Evolutionary conservation across 2,797 vertebrate genomes (phyloP), one percentile per base, ranked within the genome.

Genomic region (Pachyuromys duprasi): DNA sequence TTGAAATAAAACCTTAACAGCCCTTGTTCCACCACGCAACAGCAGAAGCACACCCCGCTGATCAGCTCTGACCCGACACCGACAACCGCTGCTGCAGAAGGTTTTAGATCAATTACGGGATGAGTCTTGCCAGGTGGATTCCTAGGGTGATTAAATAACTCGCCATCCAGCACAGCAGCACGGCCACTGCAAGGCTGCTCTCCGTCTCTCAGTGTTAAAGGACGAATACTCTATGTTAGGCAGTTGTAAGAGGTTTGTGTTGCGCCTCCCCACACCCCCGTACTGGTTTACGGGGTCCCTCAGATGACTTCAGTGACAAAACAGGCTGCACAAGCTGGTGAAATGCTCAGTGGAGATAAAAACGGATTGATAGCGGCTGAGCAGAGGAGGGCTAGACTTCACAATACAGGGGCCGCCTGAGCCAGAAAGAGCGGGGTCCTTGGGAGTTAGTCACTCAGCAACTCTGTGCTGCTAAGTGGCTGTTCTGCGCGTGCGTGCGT

Each of bases 1-100:
- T 97, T 97, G 97, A 97, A 97, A 97, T 97, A 96, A 96, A 97
- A 91, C 92, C 93, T 93, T 94, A 91, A 75, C 42, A 53, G 72
- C 76, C 49, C 79, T 82, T 69, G 90, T 92, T 95, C 26, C 55
- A 53, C 88, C 9, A 0, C 87, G 7, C 4, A 5, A 31, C 67
- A 8, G 55, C 83, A 89, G 74, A 76, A 69, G 79, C 76, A 49
- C 36, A 75, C 87, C 91, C 92, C 4, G 2, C 55, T 36, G 67
- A 86, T 91, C 62, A 74, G 75, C 94, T 89, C 63, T 22, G 33
- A 76, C 89, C 89, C 60, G 88, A 92, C 89, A 87, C 65, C 81
- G 76, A 89, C 67, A 89, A 96, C 87, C 69, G 49, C 11, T 18
- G 70, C 83, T 90, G 86, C 60, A 94, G 90, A 76, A 94, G 89